Percentiles rank a stretch among this genome's conserved stretches.
Conservation (phyloP, 35 echinoderm and acorn worm species). For the Lytechinus variegatus region DNA sequence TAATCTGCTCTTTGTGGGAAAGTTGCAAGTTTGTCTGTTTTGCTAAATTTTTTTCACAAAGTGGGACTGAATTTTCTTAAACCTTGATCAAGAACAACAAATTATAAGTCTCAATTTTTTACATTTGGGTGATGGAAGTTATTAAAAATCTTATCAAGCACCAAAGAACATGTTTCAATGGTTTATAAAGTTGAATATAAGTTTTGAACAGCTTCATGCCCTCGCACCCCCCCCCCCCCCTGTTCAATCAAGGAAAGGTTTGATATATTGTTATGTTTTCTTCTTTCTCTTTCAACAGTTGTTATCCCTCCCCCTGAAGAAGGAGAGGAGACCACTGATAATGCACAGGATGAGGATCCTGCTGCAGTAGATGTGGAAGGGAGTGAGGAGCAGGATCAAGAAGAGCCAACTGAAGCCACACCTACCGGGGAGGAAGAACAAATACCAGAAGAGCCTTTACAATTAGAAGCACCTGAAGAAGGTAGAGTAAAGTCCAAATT, state of each 20-base stretch:
- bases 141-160: no score
- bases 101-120: no score
- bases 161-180: no score
- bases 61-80: no score
- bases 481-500: background rate
- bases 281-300: background rate
- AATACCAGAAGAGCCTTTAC: slow-evolving; percentile 58
- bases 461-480: slow-evolving; percentile 59
- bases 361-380: slow-evolving; percentile 49
- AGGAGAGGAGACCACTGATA: slow-evolving; percentile 33
- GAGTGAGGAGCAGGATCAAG: slow-evolving; percentile 48
- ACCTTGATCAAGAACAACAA: no score
- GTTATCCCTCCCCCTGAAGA: slow-evolving; percentile 38
- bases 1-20: no score
- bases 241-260: background rate
- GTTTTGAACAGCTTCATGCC: no score
- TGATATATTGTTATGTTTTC: background rate
- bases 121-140: no score
- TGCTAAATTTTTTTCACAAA: no score
- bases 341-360: slow-evolving; percentile 7
- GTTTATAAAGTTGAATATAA: no score
- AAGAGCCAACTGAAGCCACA: slow-evolving; percentile 50
- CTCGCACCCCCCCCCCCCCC: background rate
- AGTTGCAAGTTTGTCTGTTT: no score
- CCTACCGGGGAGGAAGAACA: slow-evolving; percentile 32